Conservation (phyloP, 2,797 vertebrate genomes). For the Amniataba percoides region DNA sequence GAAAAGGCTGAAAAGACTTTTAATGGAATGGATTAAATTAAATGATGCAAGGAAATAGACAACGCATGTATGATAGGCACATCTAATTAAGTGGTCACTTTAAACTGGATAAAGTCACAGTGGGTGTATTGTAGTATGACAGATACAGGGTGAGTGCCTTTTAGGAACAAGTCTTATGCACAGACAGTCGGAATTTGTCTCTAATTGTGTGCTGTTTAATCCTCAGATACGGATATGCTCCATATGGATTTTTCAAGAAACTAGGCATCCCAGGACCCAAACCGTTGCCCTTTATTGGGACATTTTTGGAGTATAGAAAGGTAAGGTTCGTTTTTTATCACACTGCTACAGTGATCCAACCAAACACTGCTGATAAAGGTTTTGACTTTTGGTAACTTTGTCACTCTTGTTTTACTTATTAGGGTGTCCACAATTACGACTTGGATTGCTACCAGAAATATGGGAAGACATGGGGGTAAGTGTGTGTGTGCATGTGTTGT, state of each 20-base stretch:
- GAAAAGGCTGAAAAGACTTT: no score
- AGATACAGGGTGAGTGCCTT: neutral
- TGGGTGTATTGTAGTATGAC: neutral
- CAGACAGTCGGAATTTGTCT: neutral
- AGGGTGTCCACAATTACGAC: slow-evolving; percentile 79
- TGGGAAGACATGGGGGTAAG: slow-evolving; percentile 83
- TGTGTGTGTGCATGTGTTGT: neutral
- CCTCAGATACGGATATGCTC: slow-evolving; percentile 73
- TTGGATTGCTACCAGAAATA: slow-evolving; percentile 77
- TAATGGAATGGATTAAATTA: no score
- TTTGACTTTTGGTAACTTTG: neutral
- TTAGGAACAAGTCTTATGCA: neutral
- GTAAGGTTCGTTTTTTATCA: slow-evolving; percentile 32
- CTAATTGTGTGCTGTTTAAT: slow-evolving; percentile 15
- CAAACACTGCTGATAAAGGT: neutral
- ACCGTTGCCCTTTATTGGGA: slow-evolving; percentile 74
- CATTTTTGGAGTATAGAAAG: slow-evolving; percentile 66
- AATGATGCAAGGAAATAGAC: no score
- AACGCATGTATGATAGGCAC: no score
- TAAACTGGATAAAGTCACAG: neutral
- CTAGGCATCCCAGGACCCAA: slow-evolving; percentile 65
- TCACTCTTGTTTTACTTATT: neutral
- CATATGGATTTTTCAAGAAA: slow-evolving; percentile 75
- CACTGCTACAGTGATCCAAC: neutral
- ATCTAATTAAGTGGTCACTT: no score